phyloP scores from a whole-genome alignment of 2,797 vertebrate genomes.

The Meda fulgida region DNA sequence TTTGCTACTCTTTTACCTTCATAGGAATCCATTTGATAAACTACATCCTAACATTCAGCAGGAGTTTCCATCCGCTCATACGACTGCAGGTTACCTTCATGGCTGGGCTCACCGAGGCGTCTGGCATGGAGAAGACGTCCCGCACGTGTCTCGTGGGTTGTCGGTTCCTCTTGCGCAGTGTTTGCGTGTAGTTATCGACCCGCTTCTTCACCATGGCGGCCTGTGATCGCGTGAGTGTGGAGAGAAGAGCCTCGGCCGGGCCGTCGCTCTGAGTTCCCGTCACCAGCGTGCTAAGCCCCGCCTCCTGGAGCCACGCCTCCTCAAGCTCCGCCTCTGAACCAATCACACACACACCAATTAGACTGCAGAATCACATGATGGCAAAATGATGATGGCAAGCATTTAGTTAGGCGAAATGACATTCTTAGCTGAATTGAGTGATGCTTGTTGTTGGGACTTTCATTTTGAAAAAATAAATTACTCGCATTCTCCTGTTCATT shows the following conservation, averaged over 20 bases:
- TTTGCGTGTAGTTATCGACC: slow-evolving; percentile 92
- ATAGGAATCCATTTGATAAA: no score
- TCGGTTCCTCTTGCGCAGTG: slow-evolving; percentile 86
- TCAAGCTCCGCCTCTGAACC: slow-evolving; percentile 89
- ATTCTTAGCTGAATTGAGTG: no score
- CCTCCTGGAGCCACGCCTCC: slow-evolving; percentile 91
- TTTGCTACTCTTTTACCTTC: no score
- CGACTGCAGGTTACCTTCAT: no score
- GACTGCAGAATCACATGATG: neutral
- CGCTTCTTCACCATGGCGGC: slow-evolving; percentile 88
- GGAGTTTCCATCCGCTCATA: no score
- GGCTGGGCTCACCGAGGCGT: slow-evolving; percentile 76
- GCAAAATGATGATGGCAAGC: neutral
- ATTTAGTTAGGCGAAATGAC: neutral
- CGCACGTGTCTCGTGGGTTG: slow-evolving; percentile 87
- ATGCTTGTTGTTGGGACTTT: no score
- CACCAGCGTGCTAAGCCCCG: slow-evolving; percentile 87
- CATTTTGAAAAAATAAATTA: no score
- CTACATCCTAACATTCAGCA: no score
- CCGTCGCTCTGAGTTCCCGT: slow-evolving; percentile 75
- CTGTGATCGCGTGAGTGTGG: slow-evolving; percentile 90
- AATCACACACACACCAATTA: neutral
- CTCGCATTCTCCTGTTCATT: no score
- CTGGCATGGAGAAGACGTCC: slow-evolving; percentile 82
- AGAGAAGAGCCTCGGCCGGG: slow-evolving; percentile 85